These are phyloP conservation scores for Phortica okadai DNA, from an alignment of 2,888 invertebrate species.

Conservation along the genomic window DNA sequence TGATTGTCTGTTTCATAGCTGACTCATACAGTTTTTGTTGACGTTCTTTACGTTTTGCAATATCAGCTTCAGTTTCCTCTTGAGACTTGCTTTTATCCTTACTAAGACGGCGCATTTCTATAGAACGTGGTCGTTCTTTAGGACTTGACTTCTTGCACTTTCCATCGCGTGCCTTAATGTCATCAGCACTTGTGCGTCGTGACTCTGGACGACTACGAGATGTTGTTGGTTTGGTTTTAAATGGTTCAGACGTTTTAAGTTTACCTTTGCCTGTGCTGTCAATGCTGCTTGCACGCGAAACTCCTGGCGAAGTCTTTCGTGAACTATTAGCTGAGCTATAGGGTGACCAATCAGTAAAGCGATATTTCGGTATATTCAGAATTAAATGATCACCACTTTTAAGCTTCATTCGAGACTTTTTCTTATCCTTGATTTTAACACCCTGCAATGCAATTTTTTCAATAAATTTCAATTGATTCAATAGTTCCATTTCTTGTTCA, in stretches of 20 bases:
- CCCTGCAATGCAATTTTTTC: slow-evolving; percentile 76
- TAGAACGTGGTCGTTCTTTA: slow-evolving; percentile 83
- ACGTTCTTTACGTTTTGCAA: slow-evolving; percentile 84
- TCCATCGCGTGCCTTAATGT: slow-evolving; percentile 63
- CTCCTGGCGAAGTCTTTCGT: slow-evolving; percentile 75
- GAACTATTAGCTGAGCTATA: slow-evolving; percentile 76
- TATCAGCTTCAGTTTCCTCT: slow-evolving; percentile 84
- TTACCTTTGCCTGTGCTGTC: slow-evolving; percentile 74
- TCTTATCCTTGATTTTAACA: slow-evolving; percentile 76
- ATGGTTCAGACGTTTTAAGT: slow-evolving; percentile 66
- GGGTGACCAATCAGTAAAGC: slow-evolving; percentile 75
- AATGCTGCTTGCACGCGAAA: slow-evolving; percentile 75
- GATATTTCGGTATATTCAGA: slow-evolving; percentile 75
- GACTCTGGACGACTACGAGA: slow-evolving; percentile 74
- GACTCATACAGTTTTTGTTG: slow-evolving; percentile 87
- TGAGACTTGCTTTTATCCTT: slow-evolving; percentile 83
- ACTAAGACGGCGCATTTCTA: slow-evolving; percentile 78
- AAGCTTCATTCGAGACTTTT: slow-evolving; percentile 75
- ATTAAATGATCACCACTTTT: slow-evolving; percentile 76
- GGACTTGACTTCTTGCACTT: slow-evolving; percentile 78
- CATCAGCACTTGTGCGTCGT: slow-evolving; percentile 79
- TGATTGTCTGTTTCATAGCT: slow-evolving; percentile 85
- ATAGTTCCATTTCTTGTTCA: slow-evolving; percentile 79
- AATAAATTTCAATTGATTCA: slow-evolving; percentile 78
- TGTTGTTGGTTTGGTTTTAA: slow-evolving; percentile 60